Conservation (phyloP, 1,140 invertebrate genomes). For the Drosophila yakuba region DNA sequence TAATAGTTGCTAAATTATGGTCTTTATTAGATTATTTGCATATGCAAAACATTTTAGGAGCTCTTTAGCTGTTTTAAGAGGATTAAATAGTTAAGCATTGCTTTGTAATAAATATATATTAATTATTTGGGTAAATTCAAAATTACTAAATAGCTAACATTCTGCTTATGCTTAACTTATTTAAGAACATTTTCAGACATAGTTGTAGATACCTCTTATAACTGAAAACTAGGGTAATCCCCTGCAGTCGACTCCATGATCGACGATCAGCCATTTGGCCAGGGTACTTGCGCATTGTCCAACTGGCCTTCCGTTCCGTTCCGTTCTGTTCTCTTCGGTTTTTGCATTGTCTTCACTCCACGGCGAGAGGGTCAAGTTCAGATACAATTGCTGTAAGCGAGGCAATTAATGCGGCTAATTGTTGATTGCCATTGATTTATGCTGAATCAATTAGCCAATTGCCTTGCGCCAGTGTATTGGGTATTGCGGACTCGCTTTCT, state of each 20-base stretch:
- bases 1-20: not conserved
- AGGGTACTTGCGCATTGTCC: slow-evolving; percentile 35
- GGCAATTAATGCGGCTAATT: slow-evolving; percentile 72
- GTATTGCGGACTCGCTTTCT: slow-evolving; percentile 61
- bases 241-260: not conserved
- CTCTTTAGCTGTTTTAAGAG: not conserved
- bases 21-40: not conserved
- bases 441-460: slow-evolving; percentile 71
- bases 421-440: slow-evolving; percentile 78
- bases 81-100: not conserved
- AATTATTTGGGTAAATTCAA: too few relatives aligned
- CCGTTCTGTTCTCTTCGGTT: slow-evolving; percentile 34
- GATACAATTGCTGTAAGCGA: slow-evolving; percentile 71
- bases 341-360: slow-evolving; percentile 66
- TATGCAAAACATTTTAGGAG: not conserved
- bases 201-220: not conserved
- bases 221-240: not conserved
- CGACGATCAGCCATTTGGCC: slow-evolving; percentile 11
- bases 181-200: not conserved
- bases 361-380: slow-evolving; percentile 72
- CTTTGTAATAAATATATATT: not conserved
- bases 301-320: slow-evolving; percentile 28
- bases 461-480: slow-evolving; percentile 49
- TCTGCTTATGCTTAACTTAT: not conserved
- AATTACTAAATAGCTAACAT: too few relatives aligned